Evolutionary conservation across 1,140 invertebrate species (phyloP).

Genomic region (Drosophila arawakana): DNA sequence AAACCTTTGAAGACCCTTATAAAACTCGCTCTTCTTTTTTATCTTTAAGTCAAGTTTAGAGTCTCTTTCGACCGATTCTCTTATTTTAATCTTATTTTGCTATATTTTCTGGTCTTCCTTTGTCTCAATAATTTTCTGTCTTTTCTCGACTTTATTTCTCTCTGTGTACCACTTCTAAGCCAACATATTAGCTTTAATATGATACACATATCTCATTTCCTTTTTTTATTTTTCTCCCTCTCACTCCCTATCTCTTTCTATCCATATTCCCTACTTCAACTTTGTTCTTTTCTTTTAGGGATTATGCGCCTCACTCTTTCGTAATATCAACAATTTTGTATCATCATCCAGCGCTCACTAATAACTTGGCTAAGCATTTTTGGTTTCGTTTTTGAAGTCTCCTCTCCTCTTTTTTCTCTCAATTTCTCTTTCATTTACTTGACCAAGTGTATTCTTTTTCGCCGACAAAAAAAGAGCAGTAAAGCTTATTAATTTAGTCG

Average conservation of each 20-base stretch:
- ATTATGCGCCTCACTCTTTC: constrained; percentile 15
- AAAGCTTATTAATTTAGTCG: constrained; percentile 50
- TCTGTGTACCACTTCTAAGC: constrained; percentile 5
- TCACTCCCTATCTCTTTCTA: constrained; percentile 9
- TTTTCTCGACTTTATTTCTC: not conserved
- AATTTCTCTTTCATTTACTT: constrained; percentile 70
- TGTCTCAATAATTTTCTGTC: no score
- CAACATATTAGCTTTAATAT: constrained; percentile 8
- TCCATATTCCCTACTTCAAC: not conserved
- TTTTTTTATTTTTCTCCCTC: not conserved
- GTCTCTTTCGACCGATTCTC: no score
- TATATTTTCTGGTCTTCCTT: no score
- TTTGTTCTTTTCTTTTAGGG: constrained; percentile 16
- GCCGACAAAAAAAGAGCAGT: constrained; percentile 19
- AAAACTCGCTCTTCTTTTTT: no score
- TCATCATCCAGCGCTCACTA: constrained; percentile 67
- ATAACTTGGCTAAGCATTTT: constrained; percentile 75
- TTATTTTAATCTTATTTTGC: no score
- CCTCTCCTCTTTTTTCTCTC: constrained; percentile 7
- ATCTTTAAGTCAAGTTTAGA: no score
- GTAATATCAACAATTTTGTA: constrained; percentile 78
- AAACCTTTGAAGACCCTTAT: no score
- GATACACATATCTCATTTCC: constrained; percentile 21
- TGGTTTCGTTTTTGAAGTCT: constrained; percentile 54
- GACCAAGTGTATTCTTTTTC: constrained; percentile 59